A percentile compares a stretch with the other conserved stretches of the same genome.
Evolutionary conservation across 2,888 invertebrate species (phyloP).

Genomic region (Pheosia gnoma): DNA sequence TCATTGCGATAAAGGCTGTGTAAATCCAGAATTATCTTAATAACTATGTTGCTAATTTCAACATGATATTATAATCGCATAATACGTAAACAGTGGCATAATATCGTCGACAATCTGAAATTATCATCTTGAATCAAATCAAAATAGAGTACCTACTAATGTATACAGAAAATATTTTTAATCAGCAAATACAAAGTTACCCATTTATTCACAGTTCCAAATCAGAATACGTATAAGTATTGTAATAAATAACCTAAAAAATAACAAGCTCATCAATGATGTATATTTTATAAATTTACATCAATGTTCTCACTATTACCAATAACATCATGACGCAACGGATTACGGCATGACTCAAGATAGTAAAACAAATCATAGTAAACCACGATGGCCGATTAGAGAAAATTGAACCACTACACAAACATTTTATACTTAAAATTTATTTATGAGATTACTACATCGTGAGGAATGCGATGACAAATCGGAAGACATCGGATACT

Average conservation of each 20-base stretch:
- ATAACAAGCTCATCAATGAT: no score
- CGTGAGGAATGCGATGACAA: conserved; percentile 34
- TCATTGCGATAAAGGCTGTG: not conserved
- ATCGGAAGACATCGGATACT: conserved; percentile 28
- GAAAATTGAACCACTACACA: conserved; percentile 12
- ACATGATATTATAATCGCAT: not conserved
- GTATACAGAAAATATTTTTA: no score
- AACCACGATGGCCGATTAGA: conserved; percentile 7
- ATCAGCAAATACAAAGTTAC: no score
- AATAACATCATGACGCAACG: conserved; percentile 12
- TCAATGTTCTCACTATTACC: not conserved
- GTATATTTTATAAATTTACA: not conserved
- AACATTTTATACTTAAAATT: conserved; percentile 9
- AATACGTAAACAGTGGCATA: no score
- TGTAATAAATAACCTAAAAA: no score
- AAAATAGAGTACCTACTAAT: no score
- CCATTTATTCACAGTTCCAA: no score
- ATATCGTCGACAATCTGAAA: no score
- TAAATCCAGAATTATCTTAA: not conserved
- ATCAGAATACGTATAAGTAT: no score
- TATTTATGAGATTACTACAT: conserved; percentile 19
- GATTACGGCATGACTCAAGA: conserved; percentile 12
- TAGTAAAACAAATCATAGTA: conserved; percentile 11
- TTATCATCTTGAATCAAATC: no score
- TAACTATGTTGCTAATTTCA: not conserved